Conservation (phyloP, 2,113 vertebrate species). For the Orthonyx spaldingii region DNA sequence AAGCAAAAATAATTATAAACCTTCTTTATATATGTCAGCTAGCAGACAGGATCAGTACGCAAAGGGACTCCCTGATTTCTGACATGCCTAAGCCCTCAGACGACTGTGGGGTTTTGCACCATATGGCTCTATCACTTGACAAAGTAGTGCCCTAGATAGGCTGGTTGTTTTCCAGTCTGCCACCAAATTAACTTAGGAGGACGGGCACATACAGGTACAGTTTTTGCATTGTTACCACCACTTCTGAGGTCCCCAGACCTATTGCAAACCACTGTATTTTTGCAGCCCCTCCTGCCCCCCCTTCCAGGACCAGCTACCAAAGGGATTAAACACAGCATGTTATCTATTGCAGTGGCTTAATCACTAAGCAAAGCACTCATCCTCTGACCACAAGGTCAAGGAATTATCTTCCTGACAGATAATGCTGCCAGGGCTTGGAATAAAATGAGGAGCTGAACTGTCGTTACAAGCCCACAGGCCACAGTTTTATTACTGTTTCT, state of each 20-base stretch:
- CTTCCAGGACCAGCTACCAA: background rate
- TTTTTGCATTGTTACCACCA: background rate
- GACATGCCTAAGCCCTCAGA: constrained; percentile 25
- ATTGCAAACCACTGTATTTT: background rate
- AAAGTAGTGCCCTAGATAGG: constrained; percentile 21
- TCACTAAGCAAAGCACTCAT: constrained; percentile 47
- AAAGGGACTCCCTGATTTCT: constrained; percentile 46
- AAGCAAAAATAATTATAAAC: background rate
- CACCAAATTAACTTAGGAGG: background rate
- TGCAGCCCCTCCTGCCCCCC: background rate
- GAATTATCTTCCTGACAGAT: constrained; percentile 50
- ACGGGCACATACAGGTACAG: background rate
- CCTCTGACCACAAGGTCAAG: constrained; percentile 22
- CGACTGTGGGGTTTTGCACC: background rate
- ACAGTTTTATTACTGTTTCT: background rate
- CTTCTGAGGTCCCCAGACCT: background rate
- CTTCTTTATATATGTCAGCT: background rate
- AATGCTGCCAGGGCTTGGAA: background rate
- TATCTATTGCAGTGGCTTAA: constrained; percentile 51
- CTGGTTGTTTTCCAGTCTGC: background rate
- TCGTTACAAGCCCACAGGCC: background rate
- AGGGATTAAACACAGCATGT: background rate
- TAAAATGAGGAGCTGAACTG: background rate
- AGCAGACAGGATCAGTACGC: background rate
- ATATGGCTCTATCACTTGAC: constrained; percentile 17